Evolutionary conservation across 2,797 vertebrate species (phyloP).

Genomic region (Calcarius lapponicus): DNA sequence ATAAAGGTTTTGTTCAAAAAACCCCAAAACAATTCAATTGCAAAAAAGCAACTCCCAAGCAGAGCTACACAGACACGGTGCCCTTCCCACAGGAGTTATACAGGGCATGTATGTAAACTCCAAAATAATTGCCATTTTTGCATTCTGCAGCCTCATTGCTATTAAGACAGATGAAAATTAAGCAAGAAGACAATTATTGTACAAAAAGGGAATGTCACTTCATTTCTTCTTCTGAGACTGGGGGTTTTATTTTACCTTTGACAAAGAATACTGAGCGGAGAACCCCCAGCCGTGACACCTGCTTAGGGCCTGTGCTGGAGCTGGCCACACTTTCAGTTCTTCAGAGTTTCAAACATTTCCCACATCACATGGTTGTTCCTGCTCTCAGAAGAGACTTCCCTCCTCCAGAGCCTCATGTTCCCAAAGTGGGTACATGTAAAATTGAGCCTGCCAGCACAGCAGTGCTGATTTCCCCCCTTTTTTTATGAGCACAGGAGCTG

Average conservation of each 20-base stretch:
- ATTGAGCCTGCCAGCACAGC: neutral
- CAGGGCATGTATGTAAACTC: neutral
- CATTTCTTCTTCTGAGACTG: neutral
- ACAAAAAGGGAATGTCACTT: neutral
- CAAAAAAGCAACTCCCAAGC: neutral
- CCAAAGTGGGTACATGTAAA: neutral
- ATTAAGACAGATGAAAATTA: neutral
- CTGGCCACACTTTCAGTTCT: neutral
- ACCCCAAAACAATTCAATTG: neutral
- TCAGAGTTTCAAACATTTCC: neutral
- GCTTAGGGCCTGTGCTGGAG: neutral
- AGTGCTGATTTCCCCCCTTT: neutral
- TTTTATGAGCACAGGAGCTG: neutral
- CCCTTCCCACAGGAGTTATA: accelerated
- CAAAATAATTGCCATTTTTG: neutral
- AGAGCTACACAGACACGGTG: neutral
- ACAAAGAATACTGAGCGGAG: neutral
- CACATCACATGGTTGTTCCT: neutral
- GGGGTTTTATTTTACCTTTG: neutral
- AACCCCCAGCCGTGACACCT: neutral
- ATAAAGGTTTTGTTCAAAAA: neutral
- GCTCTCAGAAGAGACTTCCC: neutral
- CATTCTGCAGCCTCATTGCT: neutral
- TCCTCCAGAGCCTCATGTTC: neutral
- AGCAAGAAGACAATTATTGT: neutral